Conservation (phyloP, 2,113 vertebrate genomes). For the Pelmatolapia mariae region DNA sequence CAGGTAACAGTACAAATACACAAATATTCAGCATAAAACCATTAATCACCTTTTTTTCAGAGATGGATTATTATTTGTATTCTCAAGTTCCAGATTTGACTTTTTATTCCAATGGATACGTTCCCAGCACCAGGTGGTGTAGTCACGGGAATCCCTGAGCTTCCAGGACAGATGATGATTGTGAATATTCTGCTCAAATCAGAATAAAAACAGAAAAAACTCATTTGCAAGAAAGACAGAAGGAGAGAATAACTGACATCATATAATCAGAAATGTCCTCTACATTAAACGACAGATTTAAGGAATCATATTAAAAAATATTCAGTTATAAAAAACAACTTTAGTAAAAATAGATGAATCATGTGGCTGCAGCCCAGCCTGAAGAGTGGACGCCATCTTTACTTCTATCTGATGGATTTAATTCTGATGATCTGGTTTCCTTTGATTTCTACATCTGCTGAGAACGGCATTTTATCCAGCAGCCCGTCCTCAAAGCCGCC, state of each 20-base stretch:
- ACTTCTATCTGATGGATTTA: fast-evolving
- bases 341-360: not conserved
- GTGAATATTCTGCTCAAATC: not conserved
- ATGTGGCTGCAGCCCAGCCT: not conserved
- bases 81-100: too few species aligned
- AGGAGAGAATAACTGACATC: too few species aligned
- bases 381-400: not conserved
- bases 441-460: not conserved
- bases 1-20: too few species aligned
- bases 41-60: too few species aligned
- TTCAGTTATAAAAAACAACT: not conserved
- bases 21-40: too few species aligned
- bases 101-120: too few species aligned
- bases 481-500: not conserved
- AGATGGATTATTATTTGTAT: too few species aligned
- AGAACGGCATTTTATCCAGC: not conserved
- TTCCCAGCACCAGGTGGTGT: too few species aligned
- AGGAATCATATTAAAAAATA: not conserved
- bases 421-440: not conserved
- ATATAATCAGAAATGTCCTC: not conserved
- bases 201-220: not conserved
- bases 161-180: not conserved
- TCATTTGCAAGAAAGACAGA: too few species aligned
- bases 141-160: too few species aligned
- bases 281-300: not conserved